These are phyloP conservation scores for Dichetophora obliterata DNA, from an alignment of 2,888 invertebrate genomes.

Conservation along the genomic window DNA sequence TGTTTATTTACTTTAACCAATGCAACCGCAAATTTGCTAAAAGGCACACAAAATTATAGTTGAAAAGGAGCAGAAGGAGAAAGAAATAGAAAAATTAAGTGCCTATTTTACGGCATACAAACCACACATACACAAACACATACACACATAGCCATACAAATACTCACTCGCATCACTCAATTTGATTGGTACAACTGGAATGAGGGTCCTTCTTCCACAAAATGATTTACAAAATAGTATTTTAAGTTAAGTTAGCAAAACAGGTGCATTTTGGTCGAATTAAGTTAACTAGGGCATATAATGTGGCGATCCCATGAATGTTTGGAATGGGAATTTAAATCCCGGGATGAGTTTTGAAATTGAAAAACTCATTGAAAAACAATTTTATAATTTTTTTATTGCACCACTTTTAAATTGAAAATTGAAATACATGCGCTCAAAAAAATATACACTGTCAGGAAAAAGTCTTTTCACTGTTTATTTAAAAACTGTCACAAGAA, in stretches of 20 bases:
- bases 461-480: too few species aligned
- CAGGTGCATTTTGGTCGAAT: background rate
- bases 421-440: too few species aligned
- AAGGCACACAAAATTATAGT: background rate
- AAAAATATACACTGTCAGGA: too few species aligned
- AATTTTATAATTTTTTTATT: too few species aligned
- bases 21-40: slow-evolving; percentile 32
- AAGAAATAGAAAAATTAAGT: slow-evolving; percentile 39
- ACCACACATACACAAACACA: background rate
- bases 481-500: too few species aligned
- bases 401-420: too few species aligned
- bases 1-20: background rate
- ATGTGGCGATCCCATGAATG: too few species aligned
- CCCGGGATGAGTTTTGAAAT: too few species aligned
- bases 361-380: too few species aligned
- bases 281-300: too few species aligned
- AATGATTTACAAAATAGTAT: background rate
- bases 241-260: background rate
- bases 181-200: background rate
- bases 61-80: slow-evolving; percentile 40
- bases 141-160: background rate
- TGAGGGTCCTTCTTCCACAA: background rate
- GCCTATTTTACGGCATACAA: slow-evolving; percentile 29
- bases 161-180: background rate
- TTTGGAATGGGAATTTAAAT: too few species aligned